Conservation (phyloP, 2,113 vertebrate genomes). For the Tychaedon coryphoeus region DNA sequence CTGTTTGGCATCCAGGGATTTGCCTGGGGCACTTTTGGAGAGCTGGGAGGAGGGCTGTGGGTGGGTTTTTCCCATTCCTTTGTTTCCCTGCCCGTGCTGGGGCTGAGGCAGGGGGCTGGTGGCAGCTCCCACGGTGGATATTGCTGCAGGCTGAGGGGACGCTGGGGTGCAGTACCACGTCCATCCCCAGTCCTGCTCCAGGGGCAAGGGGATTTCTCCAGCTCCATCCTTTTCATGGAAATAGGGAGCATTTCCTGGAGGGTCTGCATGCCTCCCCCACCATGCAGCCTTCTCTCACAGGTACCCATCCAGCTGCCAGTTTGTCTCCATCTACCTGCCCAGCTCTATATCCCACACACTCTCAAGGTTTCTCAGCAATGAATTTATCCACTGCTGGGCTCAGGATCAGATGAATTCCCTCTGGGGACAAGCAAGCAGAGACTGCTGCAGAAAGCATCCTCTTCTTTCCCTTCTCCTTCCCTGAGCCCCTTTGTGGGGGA, state of each 20-base stretch:
- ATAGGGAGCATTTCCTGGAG: accelerated
- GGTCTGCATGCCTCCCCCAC: neutral
- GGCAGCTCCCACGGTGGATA: neutral
- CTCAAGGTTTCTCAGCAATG: neutral
- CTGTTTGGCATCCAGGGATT: neutral
- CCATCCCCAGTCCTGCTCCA: accelerated
- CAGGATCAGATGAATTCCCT: neutral
- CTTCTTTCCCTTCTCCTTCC: neutral
- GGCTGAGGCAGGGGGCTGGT: neutral
- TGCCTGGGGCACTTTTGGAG: neutral
- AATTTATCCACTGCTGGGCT: neutral
- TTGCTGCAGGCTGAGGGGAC: neutral
- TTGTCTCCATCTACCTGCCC: neutral
- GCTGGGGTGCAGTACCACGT: accelerated
- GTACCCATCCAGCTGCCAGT: neutral
- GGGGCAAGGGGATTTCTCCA: neutral
- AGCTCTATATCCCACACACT: neutral
- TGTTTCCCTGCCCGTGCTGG: neutral
- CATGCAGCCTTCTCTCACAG: neutral
- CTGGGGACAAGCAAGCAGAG: neutral
- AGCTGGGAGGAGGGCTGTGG: neutral
- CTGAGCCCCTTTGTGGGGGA: neutral
- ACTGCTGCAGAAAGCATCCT: neutral
- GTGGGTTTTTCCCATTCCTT: neutral
- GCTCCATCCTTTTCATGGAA: neutral